Conservation (phyloP, 2,888 invertebrate species). For the Mimumesa dahlbomi region DNA sequence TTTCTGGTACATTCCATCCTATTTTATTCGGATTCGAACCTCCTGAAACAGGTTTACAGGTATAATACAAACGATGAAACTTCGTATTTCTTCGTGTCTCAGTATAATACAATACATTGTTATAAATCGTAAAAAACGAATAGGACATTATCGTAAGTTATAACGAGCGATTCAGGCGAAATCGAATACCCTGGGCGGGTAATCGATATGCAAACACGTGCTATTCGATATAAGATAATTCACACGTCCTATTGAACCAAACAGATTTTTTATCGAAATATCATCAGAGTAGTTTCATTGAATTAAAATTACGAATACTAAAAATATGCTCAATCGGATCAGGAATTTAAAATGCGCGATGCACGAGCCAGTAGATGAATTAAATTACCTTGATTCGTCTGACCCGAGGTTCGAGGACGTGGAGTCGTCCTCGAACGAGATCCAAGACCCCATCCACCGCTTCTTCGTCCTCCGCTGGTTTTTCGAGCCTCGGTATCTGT, state of each 20-base stretch:
- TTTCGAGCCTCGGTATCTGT: conserved; percentile 63
- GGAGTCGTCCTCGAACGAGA: conserved; percentile 58
- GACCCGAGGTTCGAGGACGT: conserved; percentile 42
- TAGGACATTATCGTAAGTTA: too few species aligned
- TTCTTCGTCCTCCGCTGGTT: conserved; percentile 59
- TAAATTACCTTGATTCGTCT: conserved; percentile 20
- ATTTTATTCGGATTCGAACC: conserved; percentile 68
- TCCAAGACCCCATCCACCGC: conserved; percentile 52
- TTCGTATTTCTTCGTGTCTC: too few species aligned
- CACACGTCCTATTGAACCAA: too few species aligned
- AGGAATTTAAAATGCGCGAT: too few species aligned
- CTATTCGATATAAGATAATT: neutral
- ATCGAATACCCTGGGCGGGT: too few species aligned
- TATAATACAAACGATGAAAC: neutral
- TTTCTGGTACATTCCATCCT: conserved; percentile 77
- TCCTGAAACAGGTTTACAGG: conserved; percentile 6
- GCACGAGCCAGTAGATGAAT: neutral
- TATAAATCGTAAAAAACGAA: too few species aligned
- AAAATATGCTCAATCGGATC: too few species aligned
- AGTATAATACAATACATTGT: too few species aligned
- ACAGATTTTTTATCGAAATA: too few species aligned
- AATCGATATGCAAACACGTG: neutral
- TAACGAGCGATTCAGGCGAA: too few species aligned
- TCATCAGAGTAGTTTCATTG: too few species aligned
- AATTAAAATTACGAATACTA: too few species aligned